Base-by-base conservation (phyloP, 2,797 vertebrate genomes). In the Nyctibius grandis region DNA sequence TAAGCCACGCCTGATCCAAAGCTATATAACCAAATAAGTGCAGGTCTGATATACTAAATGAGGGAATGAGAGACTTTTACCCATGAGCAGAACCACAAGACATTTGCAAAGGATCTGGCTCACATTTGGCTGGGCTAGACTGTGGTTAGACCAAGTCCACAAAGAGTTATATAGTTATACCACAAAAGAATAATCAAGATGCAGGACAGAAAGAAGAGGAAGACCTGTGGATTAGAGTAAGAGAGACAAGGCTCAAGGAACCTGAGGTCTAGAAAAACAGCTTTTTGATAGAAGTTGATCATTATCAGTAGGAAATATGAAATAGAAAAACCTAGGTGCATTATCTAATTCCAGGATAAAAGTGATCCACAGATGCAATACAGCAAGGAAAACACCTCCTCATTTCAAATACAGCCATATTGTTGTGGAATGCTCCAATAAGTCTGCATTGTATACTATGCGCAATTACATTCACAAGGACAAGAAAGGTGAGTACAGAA, bases 71-170 rank as follows among this genome's bases (percentile, higher is more conserved):
- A 59, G 7, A 23, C 1, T 34, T 51, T 18, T 29, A 85, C 1
- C 5, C 7, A 8, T 26, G 21, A 78, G 33, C 8, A 75, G 25
- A 86, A 81, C 6, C 12, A n/a, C 23, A 60, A 70, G 17, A n/a
- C 3, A 25, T 64, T 72, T 85, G 19, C 8, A 65, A 72, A 88
- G 11, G n/a, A 68, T 42, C n/a, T 70, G 21, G 3, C 7, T 72
- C 6, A 11, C 19, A 3, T 22, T 50, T 0, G 0, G 4, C 14
- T 72, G 42, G 2, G 5, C 60, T 83, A 77, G 57, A 9, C 20
- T 34, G 33, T 22, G 6, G 11, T 75, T 57, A 67, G 12, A 34
- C 34, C 45, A 68, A 76, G 38, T 42, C 13, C 34, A 69, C 25
- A 74, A 60, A 53, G 4, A 9, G 10, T 85, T 69, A 34, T 48